Evolutionary conservation across 2,797 vertebrate species (phyloP).

Genomic region (Eulemur mongoz): DNA sequence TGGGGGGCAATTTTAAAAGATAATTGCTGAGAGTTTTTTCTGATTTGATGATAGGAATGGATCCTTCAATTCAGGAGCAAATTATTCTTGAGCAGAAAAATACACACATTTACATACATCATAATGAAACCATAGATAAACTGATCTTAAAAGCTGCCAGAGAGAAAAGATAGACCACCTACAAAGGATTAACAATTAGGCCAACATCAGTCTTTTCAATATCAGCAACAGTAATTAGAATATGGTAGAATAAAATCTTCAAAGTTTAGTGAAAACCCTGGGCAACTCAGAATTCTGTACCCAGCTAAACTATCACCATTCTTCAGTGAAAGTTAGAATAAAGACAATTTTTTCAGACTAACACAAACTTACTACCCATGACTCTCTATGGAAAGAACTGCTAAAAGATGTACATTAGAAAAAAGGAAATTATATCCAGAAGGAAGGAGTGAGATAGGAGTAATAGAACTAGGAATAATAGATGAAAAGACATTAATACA

Average conservation of each 20-base stretch:
- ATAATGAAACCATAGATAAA: background rate
- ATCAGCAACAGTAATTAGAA: background rate
- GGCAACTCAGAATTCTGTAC: background rate
- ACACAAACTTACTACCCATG: background rate
- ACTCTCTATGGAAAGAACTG: background rate
- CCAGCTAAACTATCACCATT: background rate
- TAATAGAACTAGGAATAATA: background rate
- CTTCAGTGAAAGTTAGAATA: background rate
- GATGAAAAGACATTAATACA: background rate
- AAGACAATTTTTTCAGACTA: slow-evolving; percentile 6
- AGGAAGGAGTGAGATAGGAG: background rate
- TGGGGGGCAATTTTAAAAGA: background rate
- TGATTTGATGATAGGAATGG: background rate
- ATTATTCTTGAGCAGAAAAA: background rate
- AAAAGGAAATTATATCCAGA: background rate
- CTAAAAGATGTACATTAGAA: background rate
- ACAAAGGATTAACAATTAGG: background rate
- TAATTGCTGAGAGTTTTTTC: background rate
- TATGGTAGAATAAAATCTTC: background rate
- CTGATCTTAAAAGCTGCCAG: background rate
- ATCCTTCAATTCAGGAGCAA: background rate
- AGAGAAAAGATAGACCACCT: background rate
- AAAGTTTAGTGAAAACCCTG: background rate
- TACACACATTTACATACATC: background rate
- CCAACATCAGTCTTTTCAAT: background rate